phyloP scores from a whole-genome alignment of 2,888 invertebrate species.

The Cephonodes hylas region DNA sequence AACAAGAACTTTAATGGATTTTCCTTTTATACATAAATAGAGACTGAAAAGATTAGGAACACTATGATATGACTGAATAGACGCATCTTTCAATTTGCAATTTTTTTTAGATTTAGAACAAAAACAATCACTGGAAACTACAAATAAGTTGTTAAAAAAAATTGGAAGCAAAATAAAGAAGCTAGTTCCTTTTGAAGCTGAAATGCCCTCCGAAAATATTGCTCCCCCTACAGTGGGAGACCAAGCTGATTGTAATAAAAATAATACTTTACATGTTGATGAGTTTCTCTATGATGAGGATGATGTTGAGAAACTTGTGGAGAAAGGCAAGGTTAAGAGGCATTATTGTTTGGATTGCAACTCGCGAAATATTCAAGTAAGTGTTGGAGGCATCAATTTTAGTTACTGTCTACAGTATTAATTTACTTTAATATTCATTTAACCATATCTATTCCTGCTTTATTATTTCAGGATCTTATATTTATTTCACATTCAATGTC shows the following conservation, averaged over 20 bases:
- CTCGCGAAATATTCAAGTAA: constrained; percentile 60
- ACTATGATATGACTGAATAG: no score
- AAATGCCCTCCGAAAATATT: constrained; percentile 64
- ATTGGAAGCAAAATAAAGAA: constrained; percentile 60
- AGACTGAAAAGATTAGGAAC: no score
- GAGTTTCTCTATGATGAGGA: constrained; percentile 86
- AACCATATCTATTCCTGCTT: background rate
- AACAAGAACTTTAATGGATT: no score
- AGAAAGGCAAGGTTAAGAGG: constrained; percentile 55
- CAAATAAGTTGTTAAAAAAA: constrained; percentile 52
- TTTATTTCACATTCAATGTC: constrained; percentile 86
- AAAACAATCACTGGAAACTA: constrained; percentile 43
- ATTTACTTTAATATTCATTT: background rate
- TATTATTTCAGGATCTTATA: constrained; percentile 67
- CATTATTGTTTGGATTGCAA: constrained; percentile 65
- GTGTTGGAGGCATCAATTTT: no score
- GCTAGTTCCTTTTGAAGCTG: constrained; percentile 62
- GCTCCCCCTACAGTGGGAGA: constrained; percentile 63
- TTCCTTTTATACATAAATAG: no score
- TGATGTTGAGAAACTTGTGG: constrained; percentile 73
- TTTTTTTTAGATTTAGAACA: constrained; percentile 53
- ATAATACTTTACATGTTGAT: constrained; percentile 83
- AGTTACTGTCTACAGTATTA: no score
- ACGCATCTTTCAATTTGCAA: background rate
- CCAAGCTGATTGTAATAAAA: constrained; percentile 77